Evolutionary conservation across 1,140 invertebrate genomes (phyloP).

Genomic region (Bombus pascuorum): DNA sequence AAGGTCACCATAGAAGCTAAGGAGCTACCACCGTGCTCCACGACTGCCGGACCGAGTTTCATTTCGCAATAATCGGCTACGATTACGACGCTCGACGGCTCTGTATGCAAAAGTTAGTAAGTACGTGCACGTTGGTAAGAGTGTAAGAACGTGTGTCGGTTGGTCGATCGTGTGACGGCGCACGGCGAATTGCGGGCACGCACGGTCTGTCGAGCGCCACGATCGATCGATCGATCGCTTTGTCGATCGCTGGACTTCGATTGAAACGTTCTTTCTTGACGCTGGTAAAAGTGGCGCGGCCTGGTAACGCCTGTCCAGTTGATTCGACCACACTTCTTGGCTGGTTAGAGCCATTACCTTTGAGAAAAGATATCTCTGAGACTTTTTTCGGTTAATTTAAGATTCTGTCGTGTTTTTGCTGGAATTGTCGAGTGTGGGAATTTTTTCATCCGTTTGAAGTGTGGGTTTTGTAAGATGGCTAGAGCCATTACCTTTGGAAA

Average conservation of each 20-base stretch:
- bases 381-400: not conserved
- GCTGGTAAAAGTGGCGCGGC: constrained; percentile 26
- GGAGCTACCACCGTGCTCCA: constrained; percentile 33
- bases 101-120: constrained; percentile 10
- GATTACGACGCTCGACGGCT: not conserved
- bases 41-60: constrained; percentile 29
- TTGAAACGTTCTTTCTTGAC: constrained; percentile 48
- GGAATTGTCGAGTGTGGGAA: not conserved
- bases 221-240: constrained; percentile 38
- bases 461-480: no score
- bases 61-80: constrained; percentile 48
- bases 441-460: no score
- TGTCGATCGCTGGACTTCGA: constrained; percentile 35
- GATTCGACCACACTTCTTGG: not conserved
- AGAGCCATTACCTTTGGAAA: no score
- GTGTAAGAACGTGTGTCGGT: not conserved
- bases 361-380: not conserved
- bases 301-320: not conserved
- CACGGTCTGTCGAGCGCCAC: constrained; percentile 36
- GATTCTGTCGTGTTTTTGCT: not conserved
- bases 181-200: constrained; percentile 36
- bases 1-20: constrained; percentile 43
- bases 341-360: not conserved
- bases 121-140: not conserved
- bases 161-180: not conserved